Percentiles rank a stretch among this genome's conserved stretches.
These are phyloP conservation scores for Pangasius macronema DNA, from an alignment of 2,797 vertebrate genomes.

Conservation along the genomic window DNA sequence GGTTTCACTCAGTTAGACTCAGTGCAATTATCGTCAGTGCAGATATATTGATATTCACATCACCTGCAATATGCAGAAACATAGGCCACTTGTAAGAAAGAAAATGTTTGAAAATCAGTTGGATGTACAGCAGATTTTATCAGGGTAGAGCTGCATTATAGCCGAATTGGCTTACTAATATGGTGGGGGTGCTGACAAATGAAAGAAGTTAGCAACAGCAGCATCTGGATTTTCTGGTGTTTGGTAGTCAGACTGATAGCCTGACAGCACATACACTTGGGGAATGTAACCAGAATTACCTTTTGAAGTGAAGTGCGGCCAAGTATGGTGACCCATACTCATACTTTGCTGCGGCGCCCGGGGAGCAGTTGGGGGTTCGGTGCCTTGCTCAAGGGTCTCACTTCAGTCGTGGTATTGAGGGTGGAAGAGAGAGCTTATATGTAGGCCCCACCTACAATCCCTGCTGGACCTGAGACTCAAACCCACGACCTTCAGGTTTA, in stretches of 20 bases:
- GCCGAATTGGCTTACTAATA: slow-evolving; percentile 5
- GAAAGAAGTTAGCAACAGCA: not conserved
- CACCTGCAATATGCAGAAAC: not conserved
- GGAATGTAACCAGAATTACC: not conserved
- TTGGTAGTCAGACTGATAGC: not conserved
- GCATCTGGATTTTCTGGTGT: not conserved
- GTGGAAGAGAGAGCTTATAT: too few relatives aligned
- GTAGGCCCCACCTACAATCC: too few relatives aligned
- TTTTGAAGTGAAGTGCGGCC: too few relatives aligned
- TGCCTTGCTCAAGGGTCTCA: too few relatives aligned
- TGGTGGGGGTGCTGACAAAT: not conserved
- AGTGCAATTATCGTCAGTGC: slow-evolving; percentile 2
- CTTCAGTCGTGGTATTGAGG: too few relatives aligned
- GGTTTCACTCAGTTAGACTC: not conserved
- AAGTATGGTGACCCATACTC: too few relatives aligned
- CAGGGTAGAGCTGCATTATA: not conserved
- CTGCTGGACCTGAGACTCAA: too few relatives aligned
- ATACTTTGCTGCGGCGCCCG: too few relatives aligned
- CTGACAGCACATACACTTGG: not conserved
- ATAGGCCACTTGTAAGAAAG: not conserved
- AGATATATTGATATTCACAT: not conserved
- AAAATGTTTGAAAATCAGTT: not conserved
- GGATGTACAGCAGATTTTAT: not conserved
- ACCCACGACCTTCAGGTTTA: too few relatives aligned
- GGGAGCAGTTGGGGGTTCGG: too few relatives aligned